A percentile compares a stretch with the other conserved stretches of the same genome.
Conservation (phyloP, 2,113 vertebrate species). For the Osmerus mordax region DNA sequence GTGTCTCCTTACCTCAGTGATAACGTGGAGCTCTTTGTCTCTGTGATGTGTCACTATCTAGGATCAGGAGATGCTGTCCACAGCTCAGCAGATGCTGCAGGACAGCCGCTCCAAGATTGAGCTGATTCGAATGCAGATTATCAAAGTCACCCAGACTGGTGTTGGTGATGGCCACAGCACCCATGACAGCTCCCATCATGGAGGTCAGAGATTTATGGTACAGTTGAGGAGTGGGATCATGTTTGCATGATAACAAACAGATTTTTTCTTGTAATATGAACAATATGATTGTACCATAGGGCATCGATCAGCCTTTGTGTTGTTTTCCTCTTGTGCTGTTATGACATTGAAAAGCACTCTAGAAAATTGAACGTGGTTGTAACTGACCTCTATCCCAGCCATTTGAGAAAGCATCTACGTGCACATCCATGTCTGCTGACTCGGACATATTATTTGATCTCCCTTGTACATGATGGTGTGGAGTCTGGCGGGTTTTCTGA, state of each 20-base stretch:
- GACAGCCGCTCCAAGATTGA: slow-evolving; percentile 71
- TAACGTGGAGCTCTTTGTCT: not conserved
- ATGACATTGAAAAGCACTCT: not conserved
- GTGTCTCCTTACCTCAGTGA: slow-evolving; percentile 6
- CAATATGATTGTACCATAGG: not conserved
- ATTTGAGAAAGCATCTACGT: not conserved
- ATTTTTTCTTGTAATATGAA: not conserved
- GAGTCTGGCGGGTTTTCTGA: not conserved
- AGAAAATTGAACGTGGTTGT: not conserved
- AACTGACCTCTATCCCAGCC: not conserved
- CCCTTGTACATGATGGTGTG: not conserved
- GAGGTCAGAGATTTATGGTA: slow-evolving; percentile 45
- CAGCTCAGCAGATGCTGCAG: slow-evolving; percentile 72
- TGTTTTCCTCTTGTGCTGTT: not conserved
- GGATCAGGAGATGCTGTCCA: slow-evolving; percentile 67
- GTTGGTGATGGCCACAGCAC: slow-evolving; percentile 24
- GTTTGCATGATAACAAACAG: too few relatives aligned
- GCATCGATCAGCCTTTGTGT: not conserved
- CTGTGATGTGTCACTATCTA: slow-evolving; percentile 47
- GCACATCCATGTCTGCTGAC: not conserved
- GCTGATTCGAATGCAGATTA: slow-evolving; percentile 69
- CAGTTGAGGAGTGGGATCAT: not conserved
- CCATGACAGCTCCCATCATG: slow-evolving; percentile 32
- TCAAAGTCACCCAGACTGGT: slow-evolving; percentile 65
- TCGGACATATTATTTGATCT: not conserved